Evolutionary conservation across 2,797 vertebrate genomes (phyloP), one percentile per base, ranked within the genome.

Genomic region (Sebastes steindachneri): DNA sequence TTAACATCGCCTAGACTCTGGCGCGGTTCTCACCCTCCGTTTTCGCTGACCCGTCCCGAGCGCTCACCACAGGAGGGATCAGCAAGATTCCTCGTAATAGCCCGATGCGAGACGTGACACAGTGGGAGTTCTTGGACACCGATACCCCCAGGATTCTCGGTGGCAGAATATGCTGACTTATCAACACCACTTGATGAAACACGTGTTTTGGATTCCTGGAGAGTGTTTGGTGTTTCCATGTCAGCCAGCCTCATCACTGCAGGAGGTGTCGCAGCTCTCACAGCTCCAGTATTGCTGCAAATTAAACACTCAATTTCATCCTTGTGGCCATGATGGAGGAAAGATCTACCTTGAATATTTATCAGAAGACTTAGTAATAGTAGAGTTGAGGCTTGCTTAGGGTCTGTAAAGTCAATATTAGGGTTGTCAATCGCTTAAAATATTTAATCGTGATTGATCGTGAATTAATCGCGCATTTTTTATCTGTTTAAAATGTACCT

Each of bases 101-200:
- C 53, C 66, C 17, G 19, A 62, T 59, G 65, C 9, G 2, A 77
- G 86, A 86, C 78, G 75, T 48, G 54, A 23, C 82, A 66, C 85
- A 82, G 88, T 71, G 75, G 85, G 92, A 79, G 88, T 84, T 82
- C 84, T 89, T 77, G 29, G 58, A 92, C 85, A 83, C 75, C 14
- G 79, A 91, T 82, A 84, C 88, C 87, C 79, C 70, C 67, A 80
- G 86, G 86, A 82, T 87, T 73, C 64, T 88, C 79, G 12, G 88
- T 70, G 80, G 78, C 83, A 73, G 83, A 91, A 90, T 84, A 85
- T 85, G 82, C 88, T 89, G 90, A 91, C 82, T 89, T 92, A 89
- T 92, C 93, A 93, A 85, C 88, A 84, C 89, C 85, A 80, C 86
- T 93, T 91, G 87, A 94, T 89, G 87, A 93, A 91, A 90, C 88